These are phyloP conservation scores for Nothocercus nigrocapillus DNA, from an alignment of 2,113 vertebrate species.

Conservation along the genomic window DNA sequence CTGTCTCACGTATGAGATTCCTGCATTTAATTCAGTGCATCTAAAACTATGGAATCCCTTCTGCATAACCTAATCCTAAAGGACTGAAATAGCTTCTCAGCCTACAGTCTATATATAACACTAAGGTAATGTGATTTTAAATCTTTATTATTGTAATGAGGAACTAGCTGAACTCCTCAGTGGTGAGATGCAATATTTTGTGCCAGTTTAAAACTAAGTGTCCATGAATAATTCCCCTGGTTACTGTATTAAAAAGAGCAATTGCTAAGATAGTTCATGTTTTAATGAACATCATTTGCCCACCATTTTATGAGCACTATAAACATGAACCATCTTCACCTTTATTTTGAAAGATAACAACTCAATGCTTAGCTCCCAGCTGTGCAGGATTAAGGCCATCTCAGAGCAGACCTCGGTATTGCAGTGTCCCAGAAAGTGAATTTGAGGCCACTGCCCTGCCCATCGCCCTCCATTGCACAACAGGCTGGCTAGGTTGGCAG, in stretches of 20 bases:
- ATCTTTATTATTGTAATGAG: neutral
- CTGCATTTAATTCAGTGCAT: neutral
- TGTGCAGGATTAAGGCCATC: neutral
- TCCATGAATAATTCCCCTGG: neutral
- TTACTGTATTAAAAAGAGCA: neutral
- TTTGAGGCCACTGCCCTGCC: neutral
- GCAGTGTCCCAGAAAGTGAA: neutral
- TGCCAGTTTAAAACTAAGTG: neutral
- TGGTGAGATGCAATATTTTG: neutral
- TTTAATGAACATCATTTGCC: neutral
- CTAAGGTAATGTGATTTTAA: neutral
- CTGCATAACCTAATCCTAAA: neutral
- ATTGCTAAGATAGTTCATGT: neutral
- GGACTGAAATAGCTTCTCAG: slow-evolving; percentile 25
- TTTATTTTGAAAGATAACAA: neutral
- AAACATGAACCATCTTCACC: neutral
- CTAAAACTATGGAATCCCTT: neutral
- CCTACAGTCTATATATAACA: neutral
- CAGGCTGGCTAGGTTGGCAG: neutral
- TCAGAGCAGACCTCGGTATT: neutral
- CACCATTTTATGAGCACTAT: neutral
- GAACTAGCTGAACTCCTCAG: neutral
- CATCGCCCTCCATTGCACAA: neutral
- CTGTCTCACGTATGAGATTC: neutral
- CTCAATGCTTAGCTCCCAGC: neutral